Conservation (phyloP, 2,113 vertebrate genomes). For the Jaculus jaculus region DNA sequence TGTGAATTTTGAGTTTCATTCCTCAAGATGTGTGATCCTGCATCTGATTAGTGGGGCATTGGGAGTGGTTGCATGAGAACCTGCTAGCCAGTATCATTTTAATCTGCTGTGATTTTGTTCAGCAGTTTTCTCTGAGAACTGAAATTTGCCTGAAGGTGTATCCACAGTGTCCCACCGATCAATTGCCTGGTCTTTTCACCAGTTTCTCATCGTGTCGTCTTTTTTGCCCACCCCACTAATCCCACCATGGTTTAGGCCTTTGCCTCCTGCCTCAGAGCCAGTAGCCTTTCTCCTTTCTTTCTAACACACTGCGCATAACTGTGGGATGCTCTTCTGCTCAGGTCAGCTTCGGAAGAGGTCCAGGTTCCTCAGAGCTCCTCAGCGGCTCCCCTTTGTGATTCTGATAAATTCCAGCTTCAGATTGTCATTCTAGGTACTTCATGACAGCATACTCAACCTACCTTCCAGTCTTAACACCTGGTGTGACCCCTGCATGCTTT, state of each 20-base stretch:
- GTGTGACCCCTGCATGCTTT: background rate
- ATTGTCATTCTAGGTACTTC: background rate
- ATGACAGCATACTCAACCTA: background rate
- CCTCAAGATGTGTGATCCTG: background rate
- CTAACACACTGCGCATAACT: background rate
- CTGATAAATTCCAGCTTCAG: background rate
- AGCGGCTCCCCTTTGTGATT: background rate
- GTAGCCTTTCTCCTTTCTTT: background rate
- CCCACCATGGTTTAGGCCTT: accelerated
- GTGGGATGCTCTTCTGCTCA: too few species aligned
- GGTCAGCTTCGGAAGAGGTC: background rate
- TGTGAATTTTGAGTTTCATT: background rate
- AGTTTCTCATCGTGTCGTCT: background rate
- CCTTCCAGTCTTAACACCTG: background rate
- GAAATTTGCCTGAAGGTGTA: background rate
- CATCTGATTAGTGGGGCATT: background rate
- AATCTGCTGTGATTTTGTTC: background rate
- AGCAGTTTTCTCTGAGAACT: background rate
- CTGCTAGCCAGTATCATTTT: background rate
- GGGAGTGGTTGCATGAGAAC: background rate
- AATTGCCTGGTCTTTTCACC: background rate
- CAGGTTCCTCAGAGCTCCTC: background rate
- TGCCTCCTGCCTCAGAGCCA: background rate
- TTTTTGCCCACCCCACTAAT: background rate
- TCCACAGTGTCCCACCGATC: too few species aligned